A percentile compares a stretch with the other conserved stretches of the same genome.
Evolutionary conservation across 2,888 invertebrate genomes (phyloP).

Genomic region (Tetanocera ferruginea): DNA sequence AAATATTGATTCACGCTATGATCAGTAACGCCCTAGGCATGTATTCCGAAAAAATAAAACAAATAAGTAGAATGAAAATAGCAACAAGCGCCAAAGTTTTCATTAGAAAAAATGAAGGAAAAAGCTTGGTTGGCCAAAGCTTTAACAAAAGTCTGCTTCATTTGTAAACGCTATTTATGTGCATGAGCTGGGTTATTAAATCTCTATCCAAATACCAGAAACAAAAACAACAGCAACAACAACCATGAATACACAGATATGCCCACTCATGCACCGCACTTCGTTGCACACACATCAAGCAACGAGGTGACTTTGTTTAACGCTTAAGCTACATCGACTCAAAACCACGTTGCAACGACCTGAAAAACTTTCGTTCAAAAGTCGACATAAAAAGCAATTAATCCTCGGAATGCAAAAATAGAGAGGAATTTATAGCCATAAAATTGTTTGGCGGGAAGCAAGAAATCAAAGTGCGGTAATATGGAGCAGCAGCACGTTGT

Average conservation of each 20-base stretch:
- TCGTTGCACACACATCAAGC: no score
- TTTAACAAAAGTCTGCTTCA: background rate
- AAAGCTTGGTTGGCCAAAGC: background rate
- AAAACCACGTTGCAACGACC: background rate
- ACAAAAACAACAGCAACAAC: background rate
- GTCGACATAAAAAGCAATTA: constrained; percentile 45
- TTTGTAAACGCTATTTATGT: background rate
- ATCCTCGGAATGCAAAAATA: constrained; percentile 47
- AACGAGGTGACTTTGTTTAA: no score
- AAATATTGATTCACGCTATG: constrained; percentile 20
- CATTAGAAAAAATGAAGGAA: background rate
- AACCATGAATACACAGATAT: background rate
- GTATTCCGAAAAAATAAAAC: background rate
- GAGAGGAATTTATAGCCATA: constrained; percentile 30
- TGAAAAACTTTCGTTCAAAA: constrained; percentile 36
- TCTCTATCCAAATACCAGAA: background rate
- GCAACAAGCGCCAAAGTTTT: background rate
- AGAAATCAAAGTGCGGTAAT: constrained; percentile 6
- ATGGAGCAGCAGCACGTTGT: background rate
- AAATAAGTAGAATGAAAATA: background rate
- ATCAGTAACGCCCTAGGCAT: background rate
- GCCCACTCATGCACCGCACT: no score
- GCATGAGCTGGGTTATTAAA: background rate
- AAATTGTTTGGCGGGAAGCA: constrained; percentile 20
- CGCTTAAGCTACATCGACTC: background rate